Evolutionary conservation across 2,113 vertebrate genomes (phyloP), one percentile per base, ranked within the genome.

Genomic region (Entomyzon cyanotis): DNA sequence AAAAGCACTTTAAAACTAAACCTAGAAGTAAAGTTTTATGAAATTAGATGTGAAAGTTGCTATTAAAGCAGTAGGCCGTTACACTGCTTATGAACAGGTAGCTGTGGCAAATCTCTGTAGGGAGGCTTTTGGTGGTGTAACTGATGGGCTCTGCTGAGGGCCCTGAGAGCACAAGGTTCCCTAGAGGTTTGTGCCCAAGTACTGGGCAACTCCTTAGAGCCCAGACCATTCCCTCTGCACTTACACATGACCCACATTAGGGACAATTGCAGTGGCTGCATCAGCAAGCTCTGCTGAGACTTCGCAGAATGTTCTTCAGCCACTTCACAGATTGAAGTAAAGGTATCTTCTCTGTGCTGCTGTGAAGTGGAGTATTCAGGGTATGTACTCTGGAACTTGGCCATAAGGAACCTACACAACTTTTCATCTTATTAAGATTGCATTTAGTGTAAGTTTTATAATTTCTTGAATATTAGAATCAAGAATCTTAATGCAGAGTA

Each of bases 231-330:
- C 23, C 70, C 30, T 81, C 23, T 42, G 41, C 55, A 17, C 25
- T 84, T 27, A 15, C 0, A 30, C 18, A 3, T 52, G 33, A 39
- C 33, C 44, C 8, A 3, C 3, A 2, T 12, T 8, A 62, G 73
- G 37, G 31, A 19, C 49, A 53, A 0, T 23, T 68, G n/a, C 49
- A 78, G 30, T 20, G 47, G 24, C 60, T 13, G 3, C 13, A 18
- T 77, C 41, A 37, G 60, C 44, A 68, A 18, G 44, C 44, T 78
- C 12, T 30, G 22, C 52, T 37, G 37, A 50, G 56, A 31, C 22
- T 27, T 63, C 46, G 39, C 39, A 58, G 41, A 65, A 16, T 55
- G 6, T 53, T 84, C 50, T 90, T 76, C 30, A 74, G 42, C 47
- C 30, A 17, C 50, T 49, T 83, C 33, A 37, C 1, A 1, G 25